phyloP scores from a whole-genome alignment of 2,888 invertebrate species.

The Acanthococcus lagerstroemiae region DNA sequence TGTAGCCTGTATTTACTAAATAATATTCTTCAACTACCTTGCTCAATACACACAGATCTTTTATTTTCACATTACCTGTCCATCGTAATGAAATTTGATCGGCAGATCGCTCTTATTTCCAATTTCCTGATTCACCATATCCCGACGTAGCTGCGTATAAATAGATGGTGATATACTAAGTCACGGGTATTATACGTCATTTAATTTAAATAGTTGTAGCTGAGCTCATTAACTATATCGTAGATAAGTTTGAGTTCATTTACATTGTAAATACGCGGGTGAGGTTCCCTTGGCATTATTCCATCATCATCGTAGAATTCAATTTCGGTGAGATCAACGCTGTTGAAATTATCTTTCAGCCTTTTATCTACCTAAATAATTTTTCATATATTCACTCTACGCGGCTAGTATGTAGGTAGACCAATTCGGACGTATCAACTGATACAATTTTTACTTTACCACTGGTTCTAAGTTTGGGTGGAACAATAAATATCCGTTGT shows the following conservation, averaged over 20 bases:
- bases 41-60: too few species aligned
- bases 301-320: conserved; percentile 69
- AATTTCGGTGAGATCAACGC: conserved; percentile 89
- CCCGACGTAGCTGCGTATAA: conserved; percentile 49
- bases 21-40: too few species aligned
- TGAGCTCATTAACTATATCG: not conserved
- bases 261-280: conserved; percentile 37
- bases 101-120: conserved; percentile 56
- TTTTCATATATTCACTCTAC: too few species aligned
- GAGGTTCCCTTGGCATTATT: conserved; percentile 54
- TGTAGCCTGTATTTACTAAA: too few species aligned
- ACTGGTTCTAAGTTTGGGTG: conserved; percentile 88
- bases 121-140: conserved; percentile 59
- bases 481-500: conserved; percentile 88
- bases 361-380: conserved; percentile 48
- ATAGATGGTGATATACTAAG: too few species aligned
- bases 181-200: not conserved
- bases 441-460: conserved; percentile 48
- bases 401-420: not conserved
- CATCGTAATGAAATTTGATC: conserved; percentile 73
- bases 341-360: conserved; percentile 87
- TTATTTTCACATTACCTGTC: conserved; percentile 45
- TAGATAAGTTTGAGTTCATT: not conserved
- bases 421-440: too few species aligned
- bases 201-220: not conserved